A percentile compares a stretch with the other conserved stretches of the same genome.
Conservation (phyloP, 2,888 invertebrate species). For the Luperina nickerlii region DNA sequence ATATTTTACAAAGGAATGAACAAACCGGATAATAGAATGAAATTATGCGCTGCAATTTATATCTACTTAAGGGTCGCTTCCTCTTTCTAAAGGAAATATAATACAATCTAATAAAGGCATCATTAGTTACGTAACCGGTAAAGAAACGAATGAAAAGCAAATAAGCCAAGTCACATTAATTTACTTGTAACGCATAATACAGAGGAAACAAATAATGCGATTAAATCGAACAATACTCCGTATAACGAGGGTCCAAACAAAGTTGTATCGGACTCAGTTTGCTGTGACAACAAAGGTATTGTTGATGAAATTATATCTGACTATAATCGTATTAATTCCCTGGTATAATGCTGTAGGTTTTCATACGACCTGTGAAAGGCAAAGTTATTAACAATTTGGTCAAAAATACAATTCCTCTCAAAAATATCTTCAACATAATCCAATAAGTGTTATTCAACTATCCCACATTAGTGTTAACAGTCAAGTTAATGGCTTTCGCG, state of each 20-base stretch:
- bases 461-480: conserved; percentile 3
- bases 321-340: conserved; percentile 42
- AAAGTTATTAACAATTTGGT: background rate
- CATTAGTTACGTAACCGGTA: conserved; percentile 1
- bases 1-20: conserved; percentile 27
- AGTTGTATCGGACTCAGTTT: conserved; percentile 47
- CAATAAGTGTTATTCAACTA: conserved; percentile 13
- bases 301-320: conserved; percentile 54
- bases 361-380: background rate
- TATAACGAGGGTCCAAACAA: conserved; percentile 46
- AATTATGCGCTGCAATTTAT: conserved; percentile 23
- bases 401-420: background rate
- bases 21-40: conserved; percentile 11
- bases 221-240: conserved; percentile 53
- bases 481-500: conserved; percentile 21
- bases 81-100: background rate
- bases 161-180: conserved; percentile 20
- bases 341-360: conserved; percentile 15
- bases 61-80: conserved; percentile 7
- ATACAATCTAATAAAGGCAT: conserved; percentile 6
- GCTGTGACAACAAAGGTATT: conserved; percentile 53
- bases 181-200: conserved; percentile 22
- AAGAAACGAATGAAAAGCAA: conserved; percentile 18
- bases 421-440: background rate
- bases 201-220: conserved; percentile 50